A percentile compares a stretch with the other conserved stretches of the same genome.
Conservation (phyloP, 2,797 vertebrate genomes). For the Lophotriccus pileatus region DNA sequence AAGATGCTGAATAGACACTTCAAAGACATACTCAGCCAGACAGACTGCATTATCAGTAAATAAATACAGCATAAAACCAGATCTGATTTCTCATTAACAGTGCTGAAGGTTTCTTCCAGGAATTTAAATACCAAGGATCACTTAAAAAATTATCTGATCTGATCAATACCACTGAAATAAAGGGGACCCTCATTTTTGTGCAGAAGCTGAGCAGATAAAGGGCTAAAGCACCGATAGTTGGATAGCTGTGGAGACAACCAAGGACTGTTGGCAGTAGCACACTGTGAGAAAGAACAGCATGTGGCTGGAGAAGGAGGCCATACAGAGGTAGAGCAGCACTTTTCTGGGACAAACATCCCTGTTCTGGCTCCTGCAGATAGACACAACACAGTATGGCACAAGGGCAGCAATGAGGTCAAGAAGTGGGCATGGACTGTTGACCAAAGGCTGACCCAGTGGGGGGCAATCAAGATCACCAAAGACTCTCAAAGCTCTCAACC, state of each 20-base stretch:
- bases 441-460: background rate
- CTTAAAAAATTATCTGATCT: background rate
- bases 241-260: background rate
- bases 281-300: background rate
- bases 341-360: background rate
- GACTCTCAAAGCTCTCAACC: background rate
- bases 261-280: background rate
- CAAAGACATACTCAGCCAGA: background rate
- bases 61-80: background rate
- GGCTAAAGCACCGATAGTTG: background rate
- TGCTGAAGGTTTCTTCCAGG: background rate
- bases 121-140: background rate
- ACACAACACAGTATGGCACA: background rate
- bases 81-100: background rate
- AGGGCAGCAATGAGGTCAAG: background rate
- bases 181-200: background rate
- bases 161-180: background rate
- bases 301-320: background rate
- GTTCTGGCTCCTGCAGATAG: background rate
- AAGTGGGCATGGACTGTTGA: background rate
- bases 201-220: background rate
- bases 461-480: background rate
- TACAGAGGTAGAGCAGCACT: background rate
- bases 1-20: background rate
- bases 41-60: background rate